Evolutionary conservation across 2,888 invertebrate species (phyloP).

Genomic region (Lasioglossum malachurum): DNA sequence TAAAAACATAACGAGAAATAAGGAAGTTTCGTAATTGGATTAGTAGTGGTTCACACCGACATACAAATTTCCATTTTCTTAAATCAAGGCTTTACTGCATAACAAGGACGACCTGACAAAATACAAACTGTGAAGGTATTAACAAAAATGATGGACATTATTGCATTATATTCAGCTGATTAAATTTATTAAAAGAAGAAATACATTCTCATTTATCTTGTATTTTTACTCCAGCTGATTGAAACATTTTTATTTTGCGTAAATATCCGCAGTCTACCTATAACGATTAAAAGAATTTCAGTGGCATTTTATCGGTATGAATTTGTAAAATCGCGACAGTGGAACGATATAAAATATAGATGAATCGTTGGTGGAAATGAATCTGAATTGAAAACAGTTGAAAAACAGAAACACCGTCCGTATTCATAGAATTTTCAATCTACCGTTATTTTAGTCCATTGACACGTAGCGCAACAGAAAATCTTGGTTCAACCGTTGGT

Average conservation of each 20-base stretch:
- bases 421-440: background rate
- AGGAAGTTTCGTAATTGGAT: too few species aligned
- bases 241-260: background rate
- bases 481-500: background rate
- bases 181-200: too few species aligned
- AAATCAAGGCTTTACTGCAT: too few species aligned
- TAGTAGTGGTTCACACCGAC: too few species aligned
- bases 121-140: too few species aligned
- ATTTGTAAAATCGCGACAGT: background rate
- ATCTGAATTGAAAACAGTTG: background rate
- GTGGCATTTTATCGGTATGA: background rate
- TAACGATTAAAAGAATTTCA: background rate
- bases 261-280: background rate
- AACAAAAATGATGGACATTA: too few species aligned
- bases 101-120: too few species aligned
- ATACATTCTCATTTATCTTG: too few species aligned
- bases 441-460: background rate
- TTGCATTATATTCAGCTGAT: too few species aligned
- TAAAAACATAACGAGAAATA: too few species aligned
- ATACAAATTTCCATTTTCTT: too few species aligned
- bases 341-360: background rate
- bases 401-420: background rate
- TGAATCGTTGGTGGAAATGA: background rate
- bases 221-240: too few species aligned
- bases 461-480: background rate